phyloP scores from a whole-genome alignment of 2,113 vertebrate genomes.

The Anser cygnoides region DNA sequence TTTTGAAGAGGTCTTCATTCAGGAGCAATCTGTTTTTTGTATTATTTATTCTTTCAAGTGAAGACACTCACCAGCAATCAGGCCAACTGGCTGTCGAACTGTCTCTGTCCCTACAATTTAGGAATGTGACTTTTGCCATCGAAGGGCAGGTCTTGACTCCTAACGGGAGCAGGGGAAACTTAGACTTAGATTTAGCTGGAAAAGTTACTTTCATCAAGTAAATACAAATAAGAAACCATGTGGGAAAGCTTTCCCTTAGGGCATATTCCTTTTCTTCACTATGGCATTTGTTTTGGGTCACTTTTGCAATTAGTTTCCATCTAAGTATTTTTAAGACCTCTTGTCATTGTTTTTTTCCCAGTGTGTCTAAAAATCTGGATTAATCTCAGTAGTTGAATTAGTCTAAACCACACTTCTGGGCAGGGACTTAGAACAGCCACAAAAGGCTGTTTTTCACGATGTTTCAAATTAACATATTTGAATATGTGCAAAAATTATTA shows the following conservation, averaged over 20 bases:
- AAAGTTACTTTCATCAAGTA: slow-evolving; percentile 3
- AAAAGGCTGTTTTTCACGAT: not conserved
- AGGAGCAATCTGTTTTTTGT: not conserved
- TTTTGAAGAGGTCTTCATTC: not conserved
- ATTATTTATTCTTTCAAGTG: not conserved
- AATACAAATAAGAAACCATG: not conserved
- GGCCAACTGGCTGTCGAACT: not conserved
- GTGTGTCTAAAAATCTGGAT: not conserved
- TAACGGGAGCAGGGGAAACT: not conserved
- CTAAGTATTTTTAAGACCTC: not conserved
- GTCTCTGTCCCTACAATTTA: not conserved
- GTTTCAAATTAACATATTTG: not conserved
- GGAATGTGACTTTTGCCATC: not conserved
- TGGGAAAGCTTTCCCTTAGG: not conserved
- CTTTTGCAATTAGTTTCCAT: not conserved
- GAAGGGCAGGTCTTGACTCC: not conserved
- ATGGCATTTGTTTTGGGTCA: not conserved
- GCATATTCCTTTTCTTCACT: not conserved
- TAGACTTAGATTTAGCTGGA: not conserved
- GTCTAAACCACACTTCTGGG: not conserved
- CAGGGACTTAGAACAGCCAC: not conserved
- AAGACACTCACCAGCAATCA: not conserved
- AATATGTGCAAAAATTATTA: not conserved
- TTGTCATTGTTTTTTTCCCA: not conserved
- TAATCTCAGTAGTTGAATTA: not conserved